Evolutionary conservation across 2,113 vertebrate species (phyloP), one percentile per base, ranked within the genome.

Genomic region (Cnemophilus loriae): DNA sequence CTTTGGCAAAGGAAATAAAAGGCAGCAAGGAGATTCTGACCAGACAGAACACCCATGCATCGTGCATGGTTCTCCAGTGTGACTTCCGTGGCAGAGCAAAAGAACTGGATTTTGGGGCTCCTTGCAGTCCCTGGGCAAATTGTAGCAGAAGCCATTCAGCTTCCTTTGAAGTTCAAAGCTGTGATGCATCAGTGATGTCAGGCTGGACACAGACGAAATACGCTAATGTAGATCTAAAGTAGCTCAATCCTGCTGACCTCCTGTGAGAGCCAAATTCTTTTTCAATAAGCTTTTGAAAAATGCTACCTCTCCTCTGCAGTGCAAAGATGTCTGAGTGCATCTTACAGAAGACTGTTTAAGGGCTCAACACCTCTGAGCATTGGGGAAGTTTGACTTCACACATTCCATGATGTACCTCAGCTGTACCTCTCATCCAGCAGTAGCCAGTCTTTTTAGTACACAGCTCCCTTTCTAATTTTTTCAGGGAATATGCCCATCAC

Each of bases 1-100:
- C n/a, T 64, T 73, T 59, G 35, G 11, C 35, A n/a, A 19, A 19
- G 14, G 19, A 69, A 26, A 64, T 53, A 55, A 69, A 64, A 55
- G 16, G 47, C 16, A 53, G 32, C 32, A 52, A 68, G 32, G 10
- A 26, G 32, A 67, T 39, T 73, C 32, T 68, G 49, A 68, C 5
- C 44, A 73, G 21, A 9, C 18, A 19, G 28, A 63, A 24, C 11
- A 77, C 6, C 9, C 49, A 68, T 0, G 1, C 13, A 44, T 47
- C 0, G 0, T 14, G 22, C 20, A 17, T n/a, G 4, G 30, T 19
- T 83, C 61, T 75, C 50, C 56, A 61, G 46, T 0, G 0, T 70
- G 80, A 82, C 16, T 37, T 27, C 9, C 26, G 42, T 39, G 52
- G 47, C 67, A 57, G 56, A 91, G 37, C 12, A 50, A 19, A 24